A percentile compares a stretch with the other conserved stretches of the same genome.
These are phyloP conservation scores for Botrylloides violaceus DNA, from an alignment of 23 tunicate genomes.

Conservation along the genomic window DNA sequence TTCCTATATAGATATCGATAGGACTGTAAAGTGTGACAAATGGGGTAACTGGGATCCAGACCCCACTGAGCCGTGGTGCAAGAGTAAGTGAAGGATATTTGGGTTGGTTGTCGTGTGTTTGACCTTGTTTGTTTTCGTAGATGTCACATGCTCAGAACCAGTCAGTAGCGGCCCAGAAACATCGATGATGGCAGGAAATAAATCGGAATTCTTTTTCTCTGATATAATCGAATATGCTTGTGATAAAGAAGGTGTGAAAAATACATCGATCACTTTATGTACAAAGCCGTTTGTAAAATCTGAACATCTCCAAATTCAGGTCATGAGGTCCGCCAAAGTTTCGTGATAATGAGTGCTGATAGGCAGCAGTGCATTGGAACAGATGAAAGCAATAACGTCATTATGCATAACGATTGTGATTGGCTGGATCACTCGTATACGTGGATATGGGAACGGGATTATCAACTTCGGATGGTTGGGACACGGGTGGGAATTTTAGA, in stretches of 20 bases:
- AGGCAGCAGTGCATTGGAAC: conserved; percentile 20
- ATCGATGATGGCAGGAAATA: not conserved
- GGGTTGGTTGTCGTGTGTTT: too few relatives aligned
- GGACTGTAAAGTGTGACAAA: conserved; percentile 26
- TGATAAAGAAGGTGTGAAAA: conserved; percentile 28
- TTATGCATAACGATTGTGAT: not conserved
- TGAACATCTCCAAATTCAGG: not conserved
- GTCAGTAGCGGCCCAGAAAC: not conserved
- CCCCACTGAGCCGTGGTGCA: conserved; percentile 27
- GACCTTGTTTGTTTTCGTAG: conserved; percentile 14
- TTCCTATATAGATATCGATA: conserved; percentile 27
- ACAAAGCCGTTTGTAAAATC: not conserved
- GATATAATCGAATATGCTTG: conserved; percentile 36
- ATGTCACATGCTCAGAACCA: conserved; percentile 40
- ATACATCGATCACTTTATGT: not conserved
- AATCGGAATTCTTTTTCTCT: conserved; percentile 11
- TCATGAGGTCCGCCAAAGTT: conserved; percentile 29
- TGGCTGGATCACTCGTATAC: conserved; percentile 8
- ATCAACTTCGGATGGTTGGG: conserved; percentile 25
- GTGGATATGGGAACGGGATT: conserved; percentile 55
- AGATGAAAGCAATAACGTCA: not conserved
- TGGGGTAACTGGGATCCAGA: conserved; percentile 56
- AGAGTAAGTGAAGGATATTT: conserved; percentile 23
- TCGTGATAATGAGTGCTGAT: conserved; percentile 33
- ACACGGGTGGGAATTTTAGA: conserved; percentile 11